Conservation (phyloP, 2,113 vertebrate genomes). For the Passer montanus region DNA sequence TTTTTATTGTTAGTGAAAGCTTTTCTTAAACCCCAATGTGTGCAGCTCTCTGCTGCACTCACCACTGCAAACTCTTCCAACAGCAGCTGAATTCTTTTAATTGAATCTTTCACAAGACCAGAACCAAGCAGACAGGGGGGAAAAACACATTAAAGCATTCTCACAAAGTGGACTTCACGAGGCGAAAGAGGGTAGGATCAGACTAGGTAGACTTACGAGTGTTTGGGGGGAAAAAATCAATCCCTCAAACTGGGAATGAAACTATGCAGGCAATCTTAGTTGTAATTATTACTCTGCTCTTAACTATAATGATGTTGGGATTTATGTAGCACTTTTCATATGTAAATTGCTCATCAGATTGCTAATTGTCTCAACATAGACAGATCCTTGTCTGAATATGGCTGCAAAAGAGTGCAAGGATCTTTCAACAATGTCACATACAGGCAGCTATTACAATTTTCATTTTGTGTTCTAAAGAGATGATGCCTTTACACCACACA, state of each 20-base stretch:
- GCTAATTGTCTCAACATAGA: not conserved
- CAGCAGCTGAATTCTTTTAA: not conserved
- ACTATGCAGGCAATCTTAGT: not conserved
- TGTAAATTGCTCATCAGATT: slow-evolving; percentile 11
- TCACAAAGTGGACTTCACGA: not conserved
- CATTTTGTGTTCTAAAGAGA: not conserved
- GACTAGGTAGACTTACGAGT: not conserved
- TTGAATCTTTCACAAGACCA: not conserved
- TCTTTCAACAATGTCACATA: not conserved
- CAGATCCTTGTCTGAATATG: not conserved
- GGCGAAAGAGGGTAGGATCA: not conserved
- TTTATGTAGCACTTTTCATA: not conserved
- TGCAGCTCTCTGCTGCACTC: not conserved
- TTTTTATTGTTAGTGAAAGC: not conserved
- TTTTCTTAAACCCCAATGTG: not conserved
- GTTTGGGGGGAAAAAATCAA: not conserved
- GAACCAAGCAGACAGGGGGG: not conserved
- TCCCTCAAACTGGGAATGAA: not conserved
- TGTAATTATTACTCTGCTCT: slow-evolving; percentile 3
- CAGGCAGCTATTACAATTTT: not conserved
- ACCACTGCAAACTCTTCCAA: not conserved
- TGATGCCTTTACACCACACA: not conserved
- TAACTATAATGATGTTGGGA: slow-evolving; percentile 8
- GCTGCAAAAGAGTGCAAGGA: not conserved
- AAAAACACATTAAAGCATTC: not conserved